Evolutionary conservation across 2,888 invertebrate species (phyloP), one percentile per base, ranked within the genome.

Genomic region (Nipponacmea schrenckii): DNA sequence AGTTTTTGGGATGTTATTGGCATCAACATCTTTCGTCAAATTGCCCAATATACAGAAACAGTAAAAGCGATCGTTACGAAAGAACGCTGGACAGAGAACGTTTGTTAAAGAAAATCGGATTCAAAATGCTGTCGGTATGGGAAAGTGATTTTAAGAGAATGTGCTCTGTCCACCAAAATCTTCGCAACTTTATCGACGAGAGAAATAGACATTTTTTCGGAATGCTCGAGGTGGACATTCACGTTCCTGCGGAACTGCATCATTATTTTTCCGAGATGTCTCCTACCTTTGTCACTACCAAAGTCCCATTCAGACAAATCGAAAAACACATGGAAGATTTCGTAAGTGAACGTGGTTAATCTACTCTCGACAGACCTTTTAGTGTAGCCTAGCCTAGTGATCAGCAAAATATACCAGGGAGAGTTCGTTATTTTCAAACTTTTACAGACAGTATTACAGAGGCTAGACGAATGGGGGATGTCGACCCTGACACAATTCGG

Each of bases 321-420:
- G 64, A 44, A 20, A n/a, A 8, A 3, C 64, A 64, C 31, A 64
- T 64, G 64, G n/a, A 64, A n/a, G n/a, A n/a, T n/a, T n/a, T n/a
- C n/a, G n/a, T n/a, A n/a, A n/a, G n/a, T n/a, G n/a, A n/a, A n/a
- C n/a, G n/a, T n/a, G n/a, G n/a, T n/a, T n/a, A n/a, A n/a, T n/a
- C n/a, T n/a, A n/a, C n/a, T n/a, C n/a, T n/a, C n/a, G n/a, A n/a
- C n/a, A n/a, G n/a, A n/a, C n/a, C n/a, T n/a, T n/a, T n/a, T 3
- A 26, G 68, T 15, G 39, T 72, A 20, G 72, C 78, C 0, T 73
- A 68, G 1, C 74, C 73, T 50, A 69, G 77, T 0, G 71, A 77
- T 62, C 74, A 76, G 62, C 39, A 20, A 31, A 31, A 27, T n/a
- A 31, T 44, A 64, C 20, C 31, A 20, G 39, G 64, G 44, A 31